phyloP scores from a whole-genome alignment of 1,140 invertebrate genomes.

The Dendrolimus kikuchii region DNA sequence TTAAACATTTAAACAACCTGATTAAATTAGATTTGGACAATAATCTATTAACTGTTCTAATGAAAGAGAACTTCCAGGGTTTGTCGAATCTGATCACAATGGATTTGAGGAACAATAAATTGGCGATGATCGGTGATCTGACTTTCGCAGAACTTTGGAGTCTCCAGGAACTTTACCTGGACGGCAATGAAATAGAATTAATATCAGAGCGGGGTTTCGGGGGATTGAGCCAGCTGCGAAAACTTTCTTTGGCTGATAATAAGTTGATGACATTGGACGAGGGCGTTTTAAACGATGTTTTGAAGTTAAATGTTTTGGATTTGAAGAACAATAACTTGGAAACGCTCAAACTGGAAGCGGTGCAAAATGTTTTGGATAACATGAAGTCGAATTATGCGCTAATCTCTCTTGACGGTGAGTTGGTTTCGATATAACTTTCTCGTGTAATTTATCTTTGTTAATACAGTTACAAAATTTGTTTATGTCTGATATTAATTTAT shows the following conservation, averaged over 20 bases:
- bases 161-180: conserved; percentile 81
- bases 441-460: conserved; percentile 16
- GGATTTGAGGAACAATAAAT: conserved; percentile 79
- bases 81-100: conserved; percentile 78
- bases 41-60: conserved; percentile 80
- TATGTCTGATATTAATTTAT: conserved; percentile 9
- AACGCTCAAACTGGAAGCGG: conserved; percentile 80
- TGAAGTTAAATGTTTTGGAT: conserved; percentile 79
- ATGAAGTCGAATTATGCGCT: conserved; percentile 74
- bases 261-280: conserved; percentile 77
- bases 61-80: conserved; percentile 80
- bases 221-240: conserved; percentile 78
- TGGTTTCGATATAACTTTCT: conserved; percentile 15
- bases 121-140: conserved; percentile 81
- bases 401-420: conserved; percentile 62
- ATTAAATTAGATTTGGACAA: conserved; percentile 79
- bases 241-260: conserved; percentile 82
- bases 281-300: conserved; percentile 77
- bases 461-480: conserved; percentile 11
- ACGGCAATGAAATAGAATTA: conserved; percentile 77
- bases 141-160: conserved; percentile 83
- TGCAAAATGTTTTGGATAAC: conserved; percentile 82
- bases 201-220: conserved; percentile 81
- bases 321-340: conserved; percentile 81
- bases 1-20: conserved; percentile 77